phyloP scores from a whole-genome alignment of 2,797 vertebrate genomes.

The Sphenodon punctatus region DNA sequence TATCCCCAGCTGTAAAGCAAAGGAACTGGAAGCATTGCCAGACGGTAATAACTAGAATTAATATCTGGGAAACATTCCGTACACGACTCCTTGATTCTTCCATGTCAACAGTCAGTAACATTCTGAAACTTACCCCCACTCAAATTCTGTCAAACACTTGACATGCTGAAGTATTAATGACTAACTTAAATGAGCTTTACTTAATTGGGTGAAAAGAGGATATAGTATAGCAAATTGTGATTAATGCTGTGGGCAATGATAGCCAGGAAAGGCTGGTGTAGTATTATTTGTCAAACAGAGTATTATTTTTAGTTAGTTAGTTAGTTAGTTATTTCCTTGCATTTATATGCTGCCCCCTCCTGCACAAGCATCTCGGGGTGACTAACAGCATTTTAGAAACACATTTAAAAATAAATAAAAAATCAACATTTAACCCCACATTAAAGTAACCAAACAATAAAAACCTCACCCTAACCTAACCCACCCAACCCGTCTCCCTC shows the following conservation, averaged over 20 bases:
- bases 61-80: not conserved
- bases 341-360: too few relatives aligned
- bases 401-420: too few relatives aligned
- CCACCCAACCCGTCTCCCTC: too few relatives aligned
- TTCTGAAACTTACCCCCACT: not conserved
- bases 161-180: not conserved
- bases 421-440: too few relatives aligned
- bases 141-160: not conserved
- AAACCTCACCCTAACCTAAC: too few relatives aligned
- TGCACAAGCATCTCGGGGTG: too few relatives aligned
- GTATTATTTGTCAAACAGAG: not conserved
- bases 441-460: too few relatives aligned
- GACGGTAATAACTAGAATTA: not conserved
- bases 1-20: not conserved
- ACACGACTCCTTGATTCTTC: not conserved
- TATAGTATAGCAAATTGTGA: not conserved
- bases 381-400: too few relatives aligned
- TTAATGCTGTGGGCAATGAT: not conserved
- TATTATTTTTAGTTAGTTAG: too few relatives aligned
- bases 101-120: not conserved
- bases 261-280: not conserved
- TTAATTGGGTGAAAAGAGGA: not conserved
- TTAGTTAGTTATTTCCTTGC: too few relatives aligned
- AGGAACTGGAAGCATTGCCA: not conserved
- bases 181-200: not conserved